A percentile compares a stretch with the other conserved stretches of the same genome.
Conservation (phyloP, 35 echinoderm and acorn worm species). For the Amphiura filiformis region DNA sequence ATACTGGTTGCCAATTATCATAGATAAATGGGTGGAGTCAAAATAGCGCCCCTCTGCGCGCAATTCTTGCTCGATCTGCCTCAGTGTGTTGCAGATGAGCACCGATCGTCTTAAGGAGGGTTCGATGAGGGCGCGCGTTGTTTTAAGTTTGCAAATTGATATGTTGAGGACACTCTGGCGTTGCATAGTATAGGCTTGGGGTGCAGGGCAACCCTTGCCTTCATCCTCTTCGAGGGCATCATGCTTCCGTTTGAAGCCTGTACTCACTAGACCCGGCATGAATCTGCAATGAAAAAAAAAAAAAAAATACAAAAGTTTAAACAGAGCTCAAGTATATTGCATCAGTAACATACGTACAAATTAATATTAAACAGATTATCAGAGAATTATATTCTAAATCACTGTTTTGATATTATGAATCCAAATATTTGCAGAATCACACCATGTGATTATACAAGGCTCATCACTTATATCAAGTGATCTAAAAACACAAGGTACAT, state of each 20-base stretch:
- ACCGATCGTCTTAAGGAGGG: constrained; percentile 65
- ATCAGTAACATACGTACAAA: no score
- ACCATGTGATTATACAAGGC: no score
- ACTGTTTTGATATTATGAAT: no score
- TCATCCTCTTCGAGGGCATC: constrained; percentile 67
- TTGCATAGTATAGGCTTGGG: constrained; percentile 62
- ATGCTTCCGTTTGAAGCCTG: constrained; percentile 69
- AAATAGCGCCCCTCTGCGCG: constrained; percentile 56
- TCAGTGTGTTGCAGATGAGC: constrained; percentile 76
- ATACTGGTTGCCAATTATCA: constrained; percentile 44
- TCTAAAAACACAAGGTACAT: no score
- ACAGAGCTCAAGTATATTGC: no score
- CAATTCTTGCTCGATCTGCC: constrained; percentile 65
- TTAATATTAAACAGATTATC: no score
- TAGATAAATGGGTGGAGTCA: constrained; percentile 53
- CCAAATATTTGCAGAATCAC: no score
- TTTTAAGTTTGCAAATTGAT: constrained; percentile 67
- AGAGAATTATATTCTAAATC: no score
- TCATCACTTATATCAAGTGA: no score
- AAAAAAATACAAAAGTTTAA: neutral
- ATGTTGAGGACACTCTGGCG: constrained; percentile 74
- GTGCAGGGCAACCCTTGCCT: constrained; percentile 44
- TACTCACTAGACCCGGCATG: constrained; percentile 73
- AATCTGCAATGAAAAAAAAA: constrained; percentile 46
- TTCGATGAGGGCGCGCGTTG: constrained; percentile 55